These are phyloP conservation scores for Sphaeridia pumilis DNA, from an alignment of 2,888 invertebrate species.

Conservation along the genomic window DNA sequence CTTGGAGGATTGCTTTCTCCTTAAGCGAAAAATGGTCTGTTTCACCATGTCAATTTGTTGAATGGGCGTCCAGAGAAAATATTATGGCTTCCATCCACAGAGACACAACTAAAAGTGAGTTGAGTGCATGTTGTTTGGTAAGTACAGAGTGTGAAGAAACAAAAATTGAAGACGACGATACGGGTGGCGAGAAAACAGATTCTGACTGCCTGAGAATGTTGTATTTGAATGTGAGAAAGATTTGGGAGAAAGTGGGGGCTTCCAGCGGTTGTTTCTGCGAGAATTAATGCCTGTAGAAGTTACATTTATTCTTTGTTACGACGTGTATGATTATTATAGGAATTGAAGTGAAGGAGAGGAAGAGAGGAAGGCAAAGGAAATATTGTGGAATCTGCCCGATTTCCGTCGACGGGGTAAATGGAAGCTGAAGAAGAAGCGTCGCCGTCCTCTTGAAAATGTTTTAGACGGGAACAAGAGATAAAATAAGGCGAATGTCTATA, in stretches of 20 bases:
- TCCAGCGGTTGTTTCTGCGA: no score
- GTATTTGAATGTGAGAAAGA: neutral
- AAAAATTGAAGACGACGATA: neutral
- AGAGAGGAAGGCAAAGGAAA: neutral
- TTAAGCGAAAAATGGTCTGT: neutral
- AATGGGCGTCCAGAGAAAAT: neutral
- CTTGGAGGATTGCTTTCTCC: neutral
- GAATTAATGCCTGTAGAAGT: neutral
- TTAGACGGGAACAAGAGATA: no score
- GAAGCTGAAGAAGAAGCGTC: no score
- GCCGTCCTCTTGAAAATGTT: no score
- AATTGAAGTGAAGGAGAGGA: neutral
- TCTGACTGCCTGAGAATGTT: neutral
- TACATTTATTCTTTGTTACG: constrained; percentile 3
- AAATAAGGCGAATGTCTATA: no score
- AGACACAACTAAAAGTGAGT: no score
- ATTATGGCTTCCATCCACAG: no score
- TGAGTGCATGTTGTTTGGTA: no score
- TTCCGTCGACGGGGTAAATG: no score
- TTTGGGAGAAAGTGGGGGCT: neutral
- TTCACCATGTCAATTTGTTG: neutral
- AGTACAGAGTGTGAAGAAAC: neutral
- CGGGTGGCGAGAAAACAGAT: neutral
- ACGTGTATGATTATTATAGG: neutral
- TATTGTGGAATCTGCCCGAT: no score